These are phyloP conservation scores for Dicycla oo DNA, from an alignment of 2,888 invertebrate genomes.

Conservation along the genomic window DNA sequence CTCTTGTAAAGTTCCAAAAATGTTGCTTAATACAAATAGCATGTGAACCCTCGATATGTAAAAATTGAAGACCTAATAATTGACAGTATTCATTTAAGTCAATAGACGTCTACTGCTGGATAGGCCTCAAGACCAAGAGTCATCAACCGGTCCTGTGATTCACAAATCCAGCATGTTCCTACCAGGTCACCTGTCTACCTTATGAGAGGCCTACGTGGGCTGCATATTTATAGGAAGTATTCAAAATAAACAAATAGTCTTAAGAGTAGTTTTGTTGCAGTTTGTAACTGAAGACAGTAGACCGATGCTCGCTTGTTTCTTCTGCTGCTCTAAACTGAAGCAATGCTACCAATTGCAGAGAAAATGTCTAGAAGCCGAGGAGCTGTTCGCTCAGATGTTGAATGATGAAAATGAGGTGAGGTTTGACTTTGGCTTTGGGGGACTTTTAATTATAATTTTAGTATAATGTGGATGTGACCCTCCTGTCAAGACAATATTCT, in stretches of 20 bases:
- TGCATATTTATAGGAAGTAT: neutral
- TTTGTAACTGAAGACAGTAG: constrained; percentile 10
- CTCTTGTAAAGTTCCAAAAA: too few species aligned
- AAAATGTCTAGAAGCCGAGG: neutral
- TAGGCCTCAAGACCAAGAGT: neutral
- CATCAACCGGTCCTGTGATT: neutral
- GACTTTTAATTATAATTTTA: neutral
- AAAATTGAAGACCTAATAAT: neutral
- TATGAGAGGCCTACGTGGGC: neutral
- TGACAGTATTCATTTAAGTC: neutral
- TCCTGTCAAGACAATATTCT: neutral
- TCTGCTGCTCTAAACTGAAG: neutral
- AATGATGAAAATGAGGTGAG: constrained; percentile 1
- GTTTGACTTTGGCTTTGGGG: neutral
- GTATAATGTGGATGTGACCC: neutral
- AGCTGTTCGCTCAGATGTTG: neutral
- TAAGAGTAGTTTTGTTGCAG: neutral
- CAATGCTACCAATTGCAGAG: neutral
- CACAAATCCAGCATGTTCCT: too few species aligned
- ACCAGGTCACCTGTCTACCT: neutral
- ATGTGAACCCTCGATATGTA: too few species aligned
- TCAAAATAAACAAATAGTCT: neutral
- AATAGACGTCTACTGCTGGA: too few species aligned
- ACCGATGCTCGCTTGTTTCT: neutral
- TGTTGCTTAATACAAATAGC: too few species aligned